Evolutionary conservation across 2,797 vertebrate species (phyloP).

Genomic region (Tamandua tetradactyla): DNA sequence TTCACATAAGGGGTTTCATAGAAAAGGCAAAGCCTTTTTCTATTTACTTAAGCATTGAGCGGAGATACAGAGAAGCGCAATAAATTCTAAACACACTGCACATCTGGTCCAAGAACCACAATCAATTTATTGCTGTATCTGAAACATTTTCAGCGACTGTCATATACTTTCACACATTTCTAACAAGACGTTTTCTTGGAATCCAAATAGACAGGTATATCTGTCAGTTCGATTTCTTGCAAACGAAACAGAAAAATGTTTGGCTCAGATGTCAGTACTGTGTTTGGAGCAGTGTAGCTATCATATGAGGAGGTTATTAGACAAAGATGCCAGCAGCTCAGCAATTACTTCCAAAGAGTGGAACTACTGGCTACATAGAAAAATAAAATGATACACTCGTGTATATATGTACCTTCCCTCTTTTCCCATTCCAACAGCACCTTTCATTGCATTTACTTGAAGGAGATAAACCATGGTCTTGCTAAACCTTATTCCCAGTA

Average conservation of each 20-base stretch:
- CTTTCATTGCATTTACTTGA: constrained; percentile 69
- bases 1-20: constrained; percentile 76
- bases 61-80: constrained; percentile 80
- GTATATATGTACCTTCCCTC: constrained; percentile 57
- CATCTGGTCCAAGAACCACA: constrained; percentile 86
- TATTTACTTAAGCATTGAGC: constrained; percentile 78
- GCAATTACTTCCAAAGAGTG: constrained; percentile 80
- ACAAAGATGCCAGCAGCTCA: constrained; percentile 82
- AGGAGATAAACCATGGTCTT: constrained; percentile 59
- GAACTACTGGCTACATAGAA: constrained; percentile 80
- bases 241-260: constrained; percentile 85
- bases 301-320: constrained; percentile 83
- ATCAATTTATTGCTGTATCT: constrained; percentile 85
- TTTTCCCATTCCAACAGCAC: constrained; percentile 77
- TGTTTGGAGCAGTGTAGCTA: constrained; percentile 83
- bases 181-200: constrained; percentile 86
- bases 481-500: constrained; percentile 62
- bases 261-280: constrained; percentile 80
- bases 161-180: constrained; percentile 87
- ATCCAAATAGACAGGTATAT: constrained; percentile 85
- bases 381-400: constrained; percentile 45
- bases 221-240: constrained; percentile 85
- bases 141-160: constrained; percentile 85
- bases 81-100: constrained; percentile 84
- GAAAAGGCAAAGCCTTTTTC: constrained; percentile 80